Evolutionary conservation across 2,113 vertebrate genomes (phyloP), one percentile per base, ranked within the genome.

Genomic region (Xenotilapia longispinis): DNA sequence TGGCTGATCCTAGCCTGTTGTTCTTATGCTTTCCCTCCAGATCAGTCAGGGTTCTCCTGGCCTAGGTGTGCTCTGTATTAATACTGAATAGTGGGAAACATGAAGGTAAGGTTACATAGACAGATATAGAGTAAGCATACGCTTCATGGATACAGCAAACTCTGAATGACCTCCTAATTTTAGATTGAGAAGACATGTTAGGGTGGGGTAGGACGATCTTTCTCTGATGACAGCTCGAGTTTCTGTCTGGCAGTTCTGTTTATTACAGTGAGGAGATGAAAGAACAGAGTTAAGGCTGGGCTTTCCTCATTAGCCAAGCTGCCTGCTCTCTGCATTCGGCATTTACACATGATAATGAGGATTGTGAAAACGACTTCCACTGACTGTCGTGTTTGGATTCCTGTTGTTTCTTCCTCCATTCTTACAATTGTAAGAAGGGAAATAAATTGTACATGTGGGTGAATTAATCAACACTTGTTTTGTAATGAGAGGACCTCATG

Each of bases 91-190:
- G 68, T 83, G 86, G 88, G 85, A 87, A 92, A 87, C 84, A n/a
- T 49, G 45, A 51, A 54, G 91, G 55, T 94, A 88, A n/a, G 54
- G 83, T 94, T 92, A 87, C 92, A 57, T 42, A 15, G 79, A 85
- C 84, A 8, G 42, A 88, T 85, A 45, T 45, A 83, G 51, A 82
- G 57, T 12, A 42, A 89, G 68, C 40, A 21, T 31, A 51, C 87
- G 47, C 88, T 86, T 94, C 89, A 92, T 91, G 86, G 85, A 92
- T 94, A 87, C 89, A 92, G 75, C 87, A 91, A 84, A 91, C 91
- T 78, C 81, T n/a, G 86, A 86, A 85, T 87, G 87, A 85, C 84
- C 81, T 87, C 63, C 93, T 90, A 91, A 88, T 88, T 92, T 92
- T 90, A 94, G 90, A 87, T 70, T 23, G 1, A 5, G 82, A 70